Conservation (phyloP, 2,113 vertebrate genomes). For the Dasyprocta punctata region DNA sequence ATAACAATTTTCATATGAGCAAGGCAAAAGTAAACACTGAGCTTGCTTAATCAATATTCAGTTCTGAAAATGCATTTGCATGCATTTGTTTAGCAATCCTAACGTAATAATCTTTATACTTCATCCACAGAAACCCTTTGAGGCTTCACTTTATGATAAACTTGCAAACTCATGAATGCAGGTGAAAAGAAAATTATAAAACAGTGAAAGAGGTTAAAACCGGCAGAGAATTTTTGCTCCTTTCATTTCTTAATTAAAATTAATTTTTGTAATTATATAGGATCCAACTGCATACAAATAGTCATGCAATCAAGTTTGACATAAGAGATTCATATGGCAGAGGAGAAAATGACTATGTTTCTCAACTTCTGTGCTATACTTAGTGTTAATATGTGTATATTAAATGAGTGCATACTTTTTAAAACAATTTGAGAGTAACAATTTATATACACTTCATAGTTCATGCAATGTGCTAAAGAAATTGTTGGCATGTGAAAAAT, state of each 20-base stretch:
- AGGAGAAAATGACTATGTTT: background rate
- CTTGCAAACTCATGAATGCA: slow-evolving; percentile 22
- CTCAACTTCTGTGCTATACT: background rate
- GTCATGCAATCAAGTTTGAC: background rate
- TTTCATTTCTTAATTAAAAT: slow-evolving; percentile 1
- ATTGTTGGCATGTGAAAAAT: background rate
- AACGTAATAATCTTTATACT: background rate
- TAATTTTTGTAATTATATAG: background rate
- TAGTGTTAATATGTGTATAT: background rate
- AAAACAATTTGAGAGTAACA: background rate
- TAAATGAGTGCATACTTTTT: background rate
- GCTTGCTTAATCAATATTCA: slow-evolving; percentile 59
- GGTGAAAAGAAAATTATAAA: background rate
- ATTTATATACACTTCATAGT: background rate
- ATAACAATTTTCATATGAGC: slow-evolving; percentile 15
- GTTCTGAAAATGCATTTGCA: slow-evolving; percentile 46
- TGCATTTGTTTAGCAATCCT: slow-evolving; percentile 39
- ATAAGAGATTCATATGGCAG: background rate
- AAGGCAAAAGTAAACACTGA: slow-evolving; percentile 54
- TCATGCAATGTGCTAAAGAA: background rate
- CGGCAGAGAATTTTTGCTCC: background rate
- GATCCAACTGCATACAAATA: background rate
- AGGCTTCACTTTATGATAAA: background rate
- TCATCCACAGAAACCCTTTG: background rate
- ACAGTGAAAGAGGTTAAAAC: background rate